Evolutionary conservation across 64 coral and sea anemone genomes (phyloP).

Genomic region (Montipora foliosa): DNA sequence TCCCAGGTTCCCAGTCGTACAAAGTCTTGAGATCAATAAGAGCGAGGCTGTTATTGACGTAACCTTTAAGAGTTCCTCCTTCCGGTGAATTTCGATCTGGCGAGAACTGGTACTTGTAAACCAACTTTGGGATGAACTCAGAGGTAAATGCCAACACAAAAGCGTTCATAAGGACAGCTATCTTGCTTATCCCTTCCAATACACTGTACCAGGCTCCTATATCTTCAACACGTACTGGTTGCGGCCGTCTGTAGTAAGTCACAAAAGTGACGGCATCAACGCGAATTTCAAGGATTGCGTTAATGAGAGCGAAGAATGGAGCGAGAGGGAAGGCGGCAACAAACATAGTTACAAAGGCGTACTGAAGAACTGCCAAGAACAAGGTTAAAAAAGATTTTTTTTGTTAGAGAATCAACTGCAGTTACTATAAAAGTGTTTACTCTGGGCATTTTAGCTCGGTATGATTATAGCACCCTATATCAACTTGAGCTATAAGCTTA

Average conservation of each 20-base stretch:
- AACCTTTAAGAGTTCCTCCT: constrained; percentile 75
- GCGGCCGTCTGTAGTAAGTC: constrained; percentile 70
- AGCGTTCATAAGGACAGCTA: constrained; percentile 82
- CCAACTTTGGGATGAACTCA: constrained; percentile 89
- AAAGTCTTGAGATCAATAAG: constrained; percentile 39
- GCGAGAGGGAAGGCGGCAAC: constrained; percentile 87
- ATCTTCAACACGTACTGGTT: constrained; percentile 74
- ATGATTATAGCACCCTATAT: too few species aligned
- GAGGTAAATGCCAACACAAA: constrained; percentile 91
- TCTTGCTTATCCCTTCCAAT: constrained; percentile 58
- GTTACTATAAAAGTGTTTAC: too few species aligned
- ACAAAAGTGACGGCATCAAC: constrained; percentile 92
- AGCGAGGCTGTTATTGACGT: constrained; percentile 77
- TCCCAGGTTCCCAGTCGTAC: constrained; percentile 37
- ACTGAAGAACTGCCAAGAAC: constrained; percentile 79
- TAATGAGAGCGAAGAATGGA: constrained; percentile 85
- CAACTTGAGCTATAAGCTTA: too few species aligned
- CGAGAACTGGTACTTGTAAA: constrained; percentile 60
- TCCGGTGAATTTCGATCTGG: constrained; percentile 14
- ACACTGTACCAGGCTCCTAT: constrained; percentile 89
- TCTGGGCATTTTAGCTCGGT: too few species aligned
- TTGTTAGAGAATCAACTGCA: neutral
- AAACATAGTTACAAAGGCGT: constrained; percentile 95
- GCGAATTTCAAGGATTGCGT: constrained; percentile 77
- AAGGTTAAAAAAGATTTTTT: neutral